phyloP scores from a whole-genome alignment of 2,888 invertebrate genomes.

The Lycaena phlaeas region DNA sequence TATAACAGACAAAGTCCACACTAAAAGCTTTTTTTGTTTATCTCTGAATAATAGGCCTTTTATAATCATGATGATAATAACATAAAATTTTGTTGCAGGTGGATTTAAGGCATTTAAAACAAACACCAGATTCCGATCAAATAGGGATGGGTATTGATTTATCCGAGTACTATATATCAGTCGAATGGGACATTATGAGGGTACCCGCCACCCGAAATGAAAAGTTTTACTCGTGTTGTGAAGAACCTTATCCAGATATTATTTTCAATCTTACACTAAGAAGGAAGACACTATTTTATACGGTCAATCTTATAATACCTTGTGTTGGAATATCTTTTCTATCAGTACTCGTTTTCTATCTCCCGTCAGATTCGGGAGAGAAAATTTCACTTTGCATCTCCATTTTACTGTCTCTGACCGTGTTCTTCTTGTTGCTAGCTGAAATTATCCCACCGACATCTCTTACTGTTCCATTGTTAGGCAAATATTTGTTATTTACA shows the following conservation, averaged over 20 bases:
- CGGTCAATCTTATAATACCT: conserved; percentile 96
- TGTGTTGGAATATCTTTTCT: conserved; percentile 98
- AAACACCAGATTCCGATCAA: conserved; percentile 88
- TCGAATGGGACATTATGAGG: conserved; percentile 98
- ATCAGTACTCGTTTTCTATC: conserved; percentile 96
- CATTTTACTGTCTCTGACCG: conserved; percentile 92
- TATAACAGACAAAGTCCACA: too few species aligned
- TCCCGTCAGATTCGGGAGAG: conserved; percentile 98
- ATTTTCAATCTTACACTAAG: conserved; percentile 96
- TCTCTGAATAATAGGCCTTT: too few species aligned
- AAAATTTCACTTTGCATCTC: conserved; percentile 97
- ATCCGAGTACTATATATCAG: conserved; percentile 95
- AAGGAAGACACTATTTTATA: conserved; percentile 97
- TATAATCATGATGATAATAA: too few species aligned
- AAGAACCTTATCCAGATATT: conserved; percentile 97
- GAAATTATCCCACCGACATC: conserved; percentile 97
- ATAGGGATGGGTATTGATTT: conserved; percentile 93
- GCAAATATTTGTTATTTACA: conserved; percentile 93
- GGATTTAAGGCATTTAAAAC: conserved; percentile 89
- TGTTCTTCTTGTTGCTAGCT: conserved; percentile 93
- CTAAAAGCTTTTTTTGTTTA: too few species aligned
- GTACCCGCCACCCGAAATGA: conserved; percentile 92
- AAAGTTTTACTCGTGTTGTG: conserved; percentile 96
- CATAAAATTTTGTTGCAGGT: conserved; percentile 75
- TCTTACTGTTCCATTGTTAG: conserved; percentile 90